phyloP scores from a whole-genome alignment of 2,113 vertebrate genomes.

The Tachuris rubrigastra region DNA sequence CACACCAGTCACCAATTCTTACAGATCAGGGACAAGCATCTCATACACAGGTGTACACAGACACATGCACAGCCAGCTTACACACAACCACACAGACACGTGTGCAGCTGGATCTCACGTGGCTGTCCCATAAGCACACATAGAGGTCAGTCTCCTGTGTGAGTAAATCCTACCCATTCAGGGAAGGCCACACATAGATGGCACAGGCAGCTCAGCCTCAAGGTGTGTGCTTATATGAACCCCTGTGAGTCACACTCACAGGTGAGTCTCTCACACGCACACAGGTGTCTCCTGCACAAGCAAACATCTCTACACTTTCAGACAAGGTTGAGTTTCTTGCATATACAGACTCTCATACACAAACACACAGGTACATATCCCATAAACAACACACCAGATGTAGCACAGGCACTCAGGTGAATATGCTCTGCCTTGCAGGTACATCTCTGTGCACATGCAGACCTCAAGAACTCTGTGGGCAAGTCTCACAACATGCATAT shows the following conservation, averaged over 20 bases:
- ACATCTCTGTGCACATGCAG: rapidly evolving
- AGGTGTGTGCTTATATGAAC: background rate
- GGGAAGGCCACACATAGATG: background rate
- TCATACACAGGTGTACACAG: background rate
- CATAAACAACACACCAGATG: background rate
- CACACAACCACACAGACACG: background rate
- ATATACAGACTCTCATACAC: background rate
- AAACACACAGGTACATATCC: too few species aligned
- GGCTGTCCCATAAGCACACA: background rate
- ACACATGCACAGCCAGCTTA: background rate
- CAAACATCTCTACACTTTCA: background rate
- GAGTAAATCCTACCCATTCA: background rate
- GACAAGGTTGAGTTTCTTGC: background rate
- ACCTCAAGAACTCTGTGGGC: background rate
- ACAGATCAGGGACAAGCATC: background rate
- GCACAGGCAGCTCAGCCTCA: background rate
- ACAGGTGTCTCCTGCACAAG: background rate
- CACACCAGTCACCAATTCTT: background rate
- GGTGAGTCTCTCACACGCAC: background rate
- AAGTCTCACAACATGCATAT: background rate
- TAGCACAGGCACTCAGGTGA: background rate
- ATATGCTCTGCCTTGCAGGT: background rate
- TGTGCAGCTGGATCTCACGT: background rate
- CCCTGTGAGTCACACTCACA: background rate
- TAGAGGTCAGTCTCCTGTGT: background rate